phyloP scores from a whole-genome alignment of 2,113 vertebrate species.

The Barbus barbus region DNA sequence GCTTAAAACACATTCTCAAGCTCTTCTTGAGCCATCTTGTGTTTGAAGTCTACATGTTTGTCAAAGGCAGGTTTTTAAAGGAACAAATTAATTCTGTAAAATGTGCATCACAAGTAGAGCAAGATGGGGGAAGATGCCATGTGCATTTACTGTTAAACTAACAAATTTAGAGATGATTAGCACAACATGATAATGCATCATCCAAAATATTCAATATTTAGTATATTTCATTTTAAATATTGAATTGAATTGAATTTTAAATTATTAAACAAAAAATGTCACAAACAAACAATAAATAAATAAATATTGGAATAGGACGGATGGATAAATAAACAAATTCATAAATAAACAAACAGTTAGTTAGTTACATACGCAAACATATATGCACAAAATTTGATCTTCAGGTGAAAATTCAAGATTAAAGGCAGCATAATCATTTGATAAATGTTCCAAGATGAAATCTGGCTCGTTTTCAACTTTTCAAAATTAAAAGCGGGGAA shows the following conservation, averaged over 20 bases:
- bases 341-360: too few species aligned
- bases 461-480: neutral
- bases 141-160: neutral
- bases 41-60: neutral
- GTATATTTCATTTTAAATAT: neutral
- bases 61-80: neutral
- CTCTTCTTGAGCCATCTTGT: conserved; percentile 26
- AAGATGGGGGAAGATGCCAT: neutral
- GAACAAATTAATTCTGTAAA: neutral
- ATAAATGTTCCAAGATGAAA: neutral
- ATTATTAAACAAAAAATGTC: too few species aligned
- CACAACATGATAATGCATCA: neutral
- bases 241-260: neutral
- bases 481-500: neutral
- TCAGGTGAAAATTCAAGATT: too few species aligned
- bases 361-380: too few species aligned
- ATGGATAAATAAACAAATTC: neutral
- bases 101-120: neutral
- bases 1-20: neutral
- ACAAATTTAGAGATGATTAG: neutral
- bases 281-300: too few species aligned
- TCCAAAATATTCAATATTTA: neutral
- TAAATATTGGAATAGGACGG: neutral
- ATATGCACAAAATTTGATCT: too few species aligned
- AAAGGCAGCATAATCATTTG: neutral